These are phyloP conservation scores for Neolamprologus falcicula DNA, from an alignment of 2,113 vertebrate genomes.

Conservation along the genomic window DNA sequence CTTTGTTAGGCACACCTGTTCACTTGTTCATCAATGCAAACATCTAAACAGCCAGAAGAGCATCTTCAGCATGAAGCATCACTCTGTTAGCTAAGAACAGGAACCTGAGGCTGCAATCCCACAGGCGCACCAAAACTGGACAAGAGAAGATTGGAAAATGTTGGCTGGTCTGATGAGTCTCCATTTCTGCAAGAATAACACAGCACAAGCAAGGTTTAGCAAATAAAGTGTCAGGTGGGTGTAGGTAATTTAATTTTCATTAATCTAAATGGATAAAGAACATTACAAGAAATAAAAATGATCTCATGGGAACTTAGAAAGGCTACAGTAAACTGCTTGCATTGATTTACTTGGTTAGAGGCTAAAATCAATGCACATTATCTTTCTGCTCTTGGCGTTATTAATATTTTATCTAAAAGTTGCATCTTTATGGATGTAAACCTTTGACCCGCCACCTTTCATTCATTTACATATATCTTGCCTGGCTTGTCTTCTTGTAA, in stretches of 20 bases:
- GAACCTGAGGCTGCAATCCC: not conserved
- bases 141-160: not conserved
- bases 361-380: not conserved
- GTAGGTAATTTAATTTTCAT: not conserved
- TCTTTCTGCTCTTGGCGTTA: not conserved
- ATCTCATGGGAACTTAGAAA: not conserved
- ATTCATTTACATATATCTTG: not conserved
- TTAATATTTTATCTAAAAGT: not conserved
- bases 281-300: not conserved
- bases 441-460: not conserved
- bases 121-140: not conserved
- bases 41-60: not conserved
- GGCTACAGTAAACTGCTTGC: not conserved
- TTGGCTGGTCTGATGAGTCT: not conserved
- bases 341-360: not conserved
- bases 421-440: not conserved
- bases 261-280: not conserved
- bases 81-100: not conserved
- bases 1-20: not conserved
- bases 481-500: not conserved
- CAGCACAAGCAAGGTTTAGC: not conserved
- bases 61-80: not conserved
- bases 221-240: not conserved
- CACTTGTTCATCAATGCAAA: not conserved
- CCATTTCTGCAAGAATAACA: not conserved